A percentile compares a stretch with the other conserved stretches of the same genome.
These are phyloP conservation scores for Heteronetta atricapilla DNA, from an alignment of 2,113 vertebrate genomes.

Conservation along the genomic window DNA sequence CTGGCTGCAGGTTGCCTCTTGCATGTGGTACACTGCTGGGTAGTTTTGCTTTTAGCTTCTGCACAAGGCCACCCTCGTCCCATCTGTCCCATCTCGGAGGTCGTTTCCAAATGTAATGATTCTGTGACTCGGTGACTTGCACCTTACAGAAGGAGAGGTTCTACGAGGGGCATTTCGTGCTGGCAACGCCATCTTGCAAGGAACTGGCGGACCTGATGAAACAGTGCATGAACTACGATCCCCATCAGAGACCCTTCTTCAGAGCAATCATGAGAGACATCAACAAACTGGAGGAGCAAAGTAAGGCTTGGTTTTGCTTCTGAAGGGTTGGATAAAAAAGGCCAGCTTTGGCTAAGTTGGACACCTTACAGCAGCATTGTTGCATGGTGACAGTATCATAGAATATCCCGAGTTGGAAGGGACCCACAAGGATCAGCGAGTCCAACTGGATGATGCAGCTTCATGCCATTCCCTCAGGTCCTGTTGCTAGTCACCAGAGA, in stretches of 20 bases:
- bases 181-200: conserved; percentile 88
- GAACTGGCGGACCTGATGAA: conserved; percentile 96
- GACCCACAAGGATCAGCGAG: background rate
- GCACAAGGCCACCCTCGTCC: background rate
- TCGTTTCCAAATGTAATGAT: no score
- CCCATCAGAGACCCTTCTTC: conserved; percentile 95
- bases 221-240: conserved; percentile 97
- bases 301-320: conserved; percentile 68
- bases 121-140: no score
- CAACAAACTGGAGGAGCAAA: conserved; percentile 88
- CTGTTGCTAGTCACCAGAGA: no score
- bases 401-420: background rate
- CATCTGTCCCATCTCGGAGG: background rate
- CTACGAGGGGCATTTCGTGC: conserved; percentile 86
- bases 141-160: conserved; percentile 92
- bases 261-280: conserved; percentile 96
- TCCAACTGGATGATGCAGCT: background rate
- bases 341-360: background rate
- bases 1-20: background rate
- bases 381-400: background rate
- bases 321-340: background rate
- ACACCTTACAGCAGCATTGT: background rate
- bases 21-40: background rate
- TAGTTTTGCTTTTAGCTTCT: background rate
- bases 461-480: no score